A percentile compares a stretch with the other conserved stretches of the same genome.
These are phyloP conservation scores for Capromys pilorides DNA, from an alignment of 2,797 vertebrate species.

Conservation along the genomic window DNA sequence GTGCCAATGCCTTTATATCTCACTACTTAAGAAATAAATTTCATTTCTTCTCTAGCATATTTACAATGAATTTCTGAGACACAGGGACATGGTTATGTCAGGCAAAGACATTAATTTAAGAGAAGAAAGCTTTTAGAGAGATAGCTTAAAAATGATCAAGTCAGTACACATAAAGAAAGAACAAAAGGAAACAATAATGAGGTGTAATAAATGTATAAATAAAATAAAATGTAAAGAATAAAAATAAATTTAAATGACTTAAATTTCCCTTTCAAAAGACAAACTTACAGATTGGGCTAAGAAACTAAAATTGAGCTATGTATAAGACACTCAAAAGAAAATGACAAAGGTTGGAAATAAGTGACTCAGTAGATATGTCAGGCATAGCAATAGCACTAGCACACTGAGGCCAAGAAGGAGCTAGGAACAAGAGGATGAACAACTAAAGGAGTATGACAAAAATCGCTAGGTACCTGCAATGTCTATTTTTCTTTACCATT, in stretches of 20 bases:
- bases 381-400: neutral
- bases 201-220: neutral
- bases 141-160: neutral
- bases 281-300: conserved; percentile 28
- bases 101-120: conserved; percentile 28
- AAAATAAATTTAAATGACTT: conserved; percentile 1
- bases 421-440: neutral
- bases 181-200: neutral
- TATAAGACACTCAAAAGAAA: conserved; percentile 50
- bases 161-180: neutral
- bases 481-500: neutral
- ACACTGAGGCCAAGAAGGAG: neutral
- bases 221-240: conserved; percentile 17
- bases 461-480: neutral
- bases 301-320: neutral
- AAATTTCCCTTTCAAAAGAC: conserved; percentile 32
- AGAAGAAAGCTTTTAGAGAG: neutral
- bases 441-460: neutral
- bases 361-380: neutral
- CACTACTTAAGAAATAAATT: conserved; percentile 25
- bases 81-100: neutral
- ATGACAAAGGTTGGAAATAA: conserved; percentile 20
- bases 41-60: neutral
- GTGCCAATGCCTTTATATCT: too few species aligned
- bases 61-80: neutral